A percentile compares a stretch with the other conserved stretches of the same genome.
Conservation (phyloP, 2,797 vertebrate genomes). For the Gobio occitaniae region DNA sequence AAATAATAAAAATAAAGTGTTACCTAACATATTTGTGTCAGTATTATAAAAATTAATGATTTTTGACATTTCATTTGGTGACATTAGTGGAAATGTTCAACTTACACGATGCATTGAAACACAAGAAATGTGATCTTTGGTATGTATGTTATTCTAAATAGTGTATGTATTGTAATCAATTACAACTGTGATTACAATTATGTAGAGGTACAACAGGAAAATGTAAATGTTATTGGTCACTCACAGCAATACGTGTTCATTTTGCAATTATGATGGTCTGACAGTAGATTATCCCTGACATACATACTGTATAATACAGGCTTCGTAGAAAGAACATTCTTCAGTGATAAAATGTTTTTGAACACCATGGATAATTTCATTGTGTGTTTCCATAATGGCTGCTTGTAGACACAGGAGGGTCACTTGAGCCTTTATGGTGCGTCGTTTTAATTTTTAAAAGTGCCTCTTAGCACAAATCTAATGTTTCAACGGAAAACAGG, state of each 20-base stretch:
- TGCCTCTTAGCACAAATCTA: constrained; percentile 42
- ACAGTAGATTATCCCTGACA: not conserved
- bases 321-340: not conserved
- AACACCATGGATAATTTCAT: not conserved
- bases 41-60: too few species aligned
- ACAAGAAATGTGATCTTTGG: not conserved
- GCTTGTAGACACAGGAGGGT: constrained; percentile 4
- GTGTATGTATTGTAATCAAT: not conserved
- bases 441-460: constrained; percentile 29
- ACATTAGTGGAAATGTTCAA: not conserved
- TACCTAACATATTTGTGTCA: too few species aligned
- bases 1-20: too few species aligned
- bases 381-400: not conserved
- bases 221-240: not conserved
- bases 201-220: too few species aligned
- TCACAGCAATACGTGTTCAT: not conserved
- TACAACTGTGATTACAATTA: not conserved
- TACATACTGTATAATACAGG: not conserved
- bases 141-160: not conserved
- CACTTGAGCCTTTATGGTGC: not conserved
- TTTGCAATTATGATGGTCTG: not conserved
- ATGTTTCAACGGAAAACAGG: constrained; percentile 43
- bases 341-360: not conserved
- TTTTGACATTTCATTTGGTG: not conserved
- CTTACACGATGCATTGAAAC: not conserved